phyloP scores from a whole-genome alignment of 2,888 invertebrate genomes.

The Aphrophora alni region DNA sequence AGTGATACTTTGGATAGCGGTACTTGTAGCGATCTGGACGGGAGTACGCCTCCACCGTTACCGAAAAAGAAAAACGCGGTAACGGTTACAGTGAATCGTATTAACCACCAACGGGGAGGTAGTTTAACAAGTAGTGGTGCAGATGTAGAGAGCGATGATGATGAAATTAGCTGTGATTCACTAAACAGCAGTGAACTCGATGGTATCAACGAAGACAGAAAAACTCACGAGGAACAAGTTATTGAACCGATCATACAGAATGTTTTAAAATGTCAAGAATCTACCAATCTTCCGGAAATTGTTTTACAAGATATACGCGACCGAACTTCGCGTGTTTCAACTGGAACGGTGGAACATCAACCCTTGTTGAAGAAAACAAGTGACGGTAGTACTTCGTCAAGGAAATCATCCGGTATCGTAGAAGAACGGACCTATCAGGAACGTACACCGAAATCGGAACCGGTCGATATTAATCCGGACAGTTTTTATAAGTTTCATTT shows the following conservation, averaged over 20 bases:
- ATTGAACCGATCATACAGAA: constrained; percentile 26
- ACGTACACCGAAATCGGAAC: constrained; percentile 55
- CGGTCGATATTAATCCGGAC: constrained; percentile 23
- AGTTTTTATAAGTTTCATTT: constrained; percentile 76
- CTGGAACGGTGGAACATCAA: constrained; percentile 27
- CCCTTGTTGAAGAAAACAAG: constrained; percentile 59
- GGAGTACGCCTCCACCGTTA: constrained; percentile 69
- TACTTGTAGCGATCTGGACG: constrained; percentile 83
- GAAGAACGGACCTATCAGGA: constrained; percentile 74
- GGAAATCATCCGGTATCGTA: constrained; percentile 61
- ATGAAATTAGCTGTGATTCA: constrained; percentile 81
- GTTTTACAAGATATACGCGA: neutral
- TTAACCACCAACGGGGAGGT: constrained; percentile 30
- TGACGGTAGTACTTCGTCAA: constrained; percentile 68
- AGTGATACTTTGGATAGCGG: constrained; percentile 85
- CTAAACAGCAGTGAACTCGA: constrained; percentile 75
- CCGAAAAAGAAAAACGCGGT: constrained; percentile 67
- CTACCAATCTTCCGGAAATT: neutral
- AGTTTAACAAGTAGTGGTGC: constrained; percentile 51
- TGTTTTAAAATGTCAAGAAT: neutral
- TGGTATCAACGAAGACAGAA: constrained; percentile 31
- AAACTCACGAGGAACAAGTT: constrained; percentile 28
- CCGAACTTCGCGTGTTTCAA: neutral
- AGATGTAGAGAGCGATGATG: constrained; percentile 68
- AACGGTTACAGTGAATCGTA: constrained; percentile 52